Conservation (phyloP, 2,888 invertebrate species). For the Poecilus cupreus region DNA sequence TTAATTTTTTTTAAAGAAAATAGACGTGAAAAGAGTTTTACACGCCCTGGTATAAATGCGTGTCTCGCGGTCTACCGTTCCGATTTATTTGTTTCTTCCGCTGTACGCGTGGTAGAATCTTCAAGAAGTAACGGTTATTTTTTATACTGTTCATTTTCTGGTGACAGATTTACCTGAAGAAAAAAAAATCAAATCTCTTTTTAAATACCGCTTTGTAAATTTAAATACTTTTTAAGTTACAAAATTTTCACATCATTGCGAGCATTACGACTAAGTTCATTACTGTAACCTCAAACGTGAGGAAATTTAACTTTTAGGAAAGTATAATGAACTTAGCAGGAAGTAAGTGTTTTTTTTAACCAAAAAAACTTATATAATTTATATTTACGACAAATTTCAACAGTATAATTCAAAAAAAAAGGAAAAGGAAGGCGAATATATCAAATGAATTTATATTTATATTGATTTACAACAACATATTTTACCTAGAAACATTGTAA, state of each 20-base stretch:
- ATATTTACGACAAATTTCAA: no score
- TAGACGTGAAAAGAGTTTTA: background rate
- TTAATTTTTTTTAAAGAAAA: background rate
- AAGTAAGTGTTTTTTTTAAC: no score
- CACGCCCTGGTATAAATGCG: constrained; percentile 24
- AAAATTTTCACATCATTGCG: constrained; percentile 1
- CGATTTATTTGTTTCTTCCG: constrained; percentile 58
- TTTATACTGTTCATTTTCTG: constrained; percentile 56
- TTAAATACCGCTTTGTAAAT: constrained; percentile 50
- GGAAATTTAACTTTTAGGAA: background rate
- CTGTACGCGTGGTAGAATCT: constrained; percentile 25
- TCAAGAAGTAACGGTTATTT: constrained; percentile 49
- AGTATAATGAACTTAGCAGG: no score
- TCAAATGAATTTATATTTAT: no score
- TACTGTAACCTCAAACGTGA: background rate
- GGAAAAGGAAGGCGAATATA: no score
- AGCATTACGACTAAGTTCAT: background rate
- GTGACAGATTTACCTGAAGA: constrained; percentile 58
- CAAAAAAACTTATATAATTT: no score
- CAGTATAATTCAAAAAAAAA: no score
- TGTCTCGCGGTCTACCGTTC: constrained; percentile 56
- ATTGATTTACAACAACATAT: no score
- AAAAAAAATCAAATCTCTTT: constrained; percentile 52
- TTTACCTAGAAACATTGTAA: no score
- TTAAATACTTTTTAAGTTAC: background rate